Evolutionary conservation across 2,888 invertebrate genomes (phyloP).

Genomic region (Willowsia nigromaculata): DNA sequence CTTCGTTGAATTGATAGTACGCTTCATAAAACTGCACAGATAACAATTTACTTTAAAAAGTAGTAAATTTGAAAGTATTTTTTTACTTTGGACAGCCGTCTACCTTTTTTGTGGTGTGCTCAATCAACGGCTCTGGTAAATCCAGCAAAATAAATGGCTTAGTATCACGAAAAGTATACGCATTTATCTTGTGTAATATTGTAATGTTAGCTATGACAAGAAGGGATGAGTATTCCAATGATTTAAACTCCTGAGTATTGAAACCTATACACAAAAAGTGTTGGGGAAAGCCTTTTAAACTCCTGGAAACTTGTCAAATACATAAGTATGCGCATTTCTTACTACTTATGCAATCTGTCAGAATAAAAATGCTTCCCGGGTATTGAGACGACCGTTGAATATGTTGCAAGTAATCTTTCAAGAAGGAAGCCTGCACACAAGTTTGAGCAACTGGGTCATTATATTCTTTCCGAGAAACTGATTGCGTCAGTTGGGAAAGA

Average conservation of each 20-base stretch:
- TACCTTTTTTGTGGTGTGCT: background rate
- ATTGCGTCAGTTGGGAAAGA: background rate
- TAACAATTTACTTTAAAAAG: background rate
- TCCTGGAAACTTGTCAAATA: no score
- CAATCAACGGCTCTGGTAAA: background rate
- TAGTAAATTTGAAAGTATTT: background rate
- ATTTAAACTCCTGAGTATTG: background rate
- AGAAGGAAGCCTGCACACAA: background rate
- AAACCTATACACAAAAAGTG: background rate
- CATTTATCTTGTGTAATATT: background rate
- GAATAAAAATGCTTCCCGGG: background rate
- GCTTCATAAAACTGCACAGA: background rate
- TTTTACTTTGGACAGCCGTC: background rate
- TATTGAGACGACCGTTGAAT: background rate
- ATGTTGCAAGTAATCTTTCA: background rate
- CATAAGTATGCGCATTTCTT: no score
- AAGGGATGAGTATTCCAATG: background rate
- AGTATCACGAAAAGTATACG: background rate
- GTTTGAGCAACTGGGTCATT: background rate
- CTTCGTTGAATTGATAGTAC: background rate
- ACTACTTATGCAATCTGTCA: conserved; percentile 16
- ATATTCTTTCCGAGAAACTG: background rate
- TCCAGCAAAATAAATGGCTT: background rate
- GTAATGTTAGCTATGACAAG: background rate
- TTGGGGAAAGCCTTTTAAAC: background rate